These are phyloP conservation scores for Pedetes capensis DNA, from an alignment of 2,113 vertebrate genomes.

Conservation along the genomic window DNA sequence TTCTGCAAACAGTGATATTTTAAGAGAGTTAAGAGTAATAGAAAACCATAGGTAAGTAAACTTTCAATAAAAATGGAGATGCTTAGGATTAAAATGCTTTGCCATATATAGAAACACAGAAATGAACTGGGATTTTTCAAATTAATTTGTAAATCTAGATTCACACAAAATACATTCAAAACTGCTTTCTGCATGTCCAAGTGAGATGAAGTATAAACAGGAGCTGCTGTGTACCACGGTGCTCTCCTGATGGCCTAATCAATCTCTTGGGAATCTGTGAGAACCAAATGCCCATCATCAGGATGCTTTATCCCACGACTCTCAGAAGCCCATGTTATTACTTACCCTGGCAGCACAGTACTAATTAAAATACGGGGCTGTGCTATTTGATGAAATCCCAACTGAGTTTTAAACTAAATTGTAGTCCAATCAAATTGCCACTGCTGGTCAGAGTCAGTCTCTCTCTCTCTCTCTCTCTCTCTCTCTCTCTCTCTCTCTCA, in stretches of 20 bases:
- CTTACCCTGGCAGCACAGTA: slow-evolving; percentile 14
- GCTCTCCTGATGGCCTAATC: not conserved
- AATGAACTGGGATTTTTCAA: slow-evolving; percentile 7
- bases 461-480: not conserved
- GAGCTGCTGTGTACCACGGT: not conserved
- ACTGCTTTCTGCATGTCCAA: not conserved
- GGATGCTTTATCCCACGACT: slow-evolving; percentile 1
- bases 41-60: slow-evolving; percentile 57
- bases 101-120: slow-evolving; percentile 44
- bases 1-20: slow-evolving; percentile 52
- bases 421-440: slow-evolving; percentile 35
- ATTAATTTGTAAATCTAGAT: slow-evolving; percentile 37
- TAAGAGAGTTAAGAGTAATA: slow-evolving; percentile 50
- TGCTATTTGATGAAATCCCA: slow-evolving; percentile 69
- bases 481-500: not conserved
- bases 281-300: slow-evolving; percentile 17
- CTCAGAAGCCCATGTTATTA: slow-evolving; percentile 26
- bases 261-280: not conserved
- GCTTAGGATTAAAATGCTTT: slow-evolving; percentile 47
- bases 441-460: no score
- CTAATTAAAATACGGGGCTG: slow-evolving; percentile 55
- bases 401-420: slow-evolving; percentile 43
- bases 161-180: not conserved
- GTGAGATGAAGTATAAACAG: not conserved
- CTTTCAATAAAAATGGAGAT: slow-evolving; percentile 47